These are phyloP conservation scores for Strigops habroptila DNA, from an alignment of 2,113 vertebrate genomes.

Conservation along the genomic window DNA sequence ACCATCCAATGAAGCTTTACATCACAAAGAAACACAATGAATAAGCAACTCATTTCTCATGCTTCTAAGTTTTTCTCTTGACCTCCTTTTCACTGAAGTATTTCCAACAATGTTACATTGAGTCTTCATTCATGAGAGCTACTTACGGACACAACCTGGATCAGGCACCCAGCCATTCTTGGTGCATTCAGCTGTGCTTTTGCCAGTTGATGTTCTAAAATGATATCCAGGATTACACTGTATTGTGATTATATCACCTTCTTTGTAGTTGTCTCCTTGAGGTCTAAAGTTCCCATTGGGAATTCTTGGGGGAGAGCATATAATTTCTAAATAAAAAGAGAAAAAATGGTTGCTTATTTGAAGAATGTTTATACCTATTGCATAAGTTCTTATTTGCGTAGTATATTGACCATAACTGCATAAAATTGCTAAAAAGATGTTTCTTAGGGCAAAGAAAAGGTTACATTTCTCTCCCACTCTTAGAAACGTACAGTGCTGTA, in stretches of 20 bases:
- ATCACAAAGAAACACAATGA: background rate
- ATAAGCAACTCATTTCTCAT: background rate
- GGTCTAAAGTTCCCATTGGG: constrained; percentile 16
- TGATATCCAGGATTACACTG: background rate
- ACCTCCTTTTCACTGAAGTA: background rate
- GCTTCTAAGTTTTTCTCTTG: background rate
- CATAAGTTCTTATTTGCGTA: background rate
- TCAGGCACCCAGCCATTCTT: constrained; percentile 50
- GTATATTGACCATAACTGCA: background rate
- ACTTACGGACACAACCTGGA: constrained; percentile 67
- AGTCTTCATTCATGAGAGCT: background rate
- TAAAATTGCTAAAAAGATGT: background rate
- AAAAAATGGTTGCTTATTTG: background rate
- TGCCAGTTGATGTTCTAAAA: background rate
- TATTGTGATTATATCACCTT: background rate
- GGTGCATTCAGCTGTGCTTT: constrained; percentile 16
- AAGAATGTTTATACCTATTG: background rate
- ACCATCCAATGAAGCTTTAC: background rate
- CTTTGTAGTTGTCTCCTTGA: background rate
- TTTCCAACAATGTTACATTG: background rate
- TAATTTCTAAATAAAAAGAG: constrained; percentile 35
- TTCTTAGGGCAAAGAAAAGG: background rate
- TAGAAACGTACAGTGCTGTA: background rate
- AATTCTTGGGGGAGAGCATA: constrained; percentile 52
- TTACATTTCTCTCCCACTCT: background rate